These are phyloP conservation scores for Aphelenchoides fujianensis DNA, from an alignment of 1,140 invertebrate species.

Conservation along the genomic window DNA sequence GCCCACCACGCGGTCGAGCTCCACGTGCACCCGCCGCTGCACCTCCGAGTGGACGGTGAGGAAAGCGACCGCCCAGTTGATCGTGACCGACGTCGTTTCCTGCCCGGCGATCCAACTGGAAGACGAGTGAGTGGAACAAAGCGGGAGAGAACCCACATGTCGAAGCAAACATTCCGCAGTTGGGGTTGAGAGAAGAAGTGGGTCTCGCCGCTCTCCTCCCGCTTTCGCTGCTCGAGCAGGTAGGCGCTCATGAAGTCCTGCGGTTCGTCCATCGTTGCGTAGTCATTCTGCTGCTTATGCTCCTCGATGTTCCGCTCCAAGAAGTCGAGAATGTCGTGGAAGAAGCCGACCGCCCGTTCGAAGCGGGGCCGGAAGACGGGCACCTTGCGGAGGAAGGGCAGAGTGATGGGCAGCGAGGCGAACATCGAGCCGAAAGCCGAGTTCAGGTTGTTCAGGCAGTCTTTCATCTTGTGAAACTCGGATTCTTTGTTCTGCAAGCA, in stretches of 20 bases:
- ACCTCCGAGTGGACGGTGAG: slow-evolving; percentile 9
- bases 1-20: slow-evolving; percentile 17
- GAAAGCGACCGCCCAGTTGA: slow-evolving; percentile 7
- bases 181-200: slow-evolving; percentile 20
- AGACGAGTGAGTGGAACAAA: too few relatives aligned
- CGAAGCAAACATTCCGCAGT: background rate
- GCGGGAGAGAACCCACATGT: background rate
- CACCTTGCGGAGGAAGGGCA: background rate
- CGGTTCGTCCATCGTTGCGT: slow-evolving; percentile 4
- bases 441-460: background rate
- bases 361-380: background rate
- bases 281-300: slow-evolving; percentile 5
- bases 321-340: slow-evolving; percentile 9
- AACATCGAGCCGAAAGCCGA: background rate
- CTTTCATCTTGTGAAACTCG: background rate
- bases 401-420: background rate
- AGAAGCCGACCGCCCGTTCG: background rate
- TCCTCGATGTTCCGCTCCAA: slow-evolving; percentile 10
- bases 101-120: slow-evolving; percentile 19
- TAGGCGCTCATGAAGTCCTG: slow-evolving; percentile 22
- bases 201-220: slow-evolving; percentile 13
- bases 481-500: background rate
- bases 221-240: background rate
- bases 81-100: slow-evolving; percentile 10
- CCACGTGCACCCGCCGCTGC: slow-evolving; percentile 11